These are phyloP conservation scores for Loripinus fragilis DNA, from an alignment of 2,888 invertebrate genomes.

Conservation along the genomic window DNA sequence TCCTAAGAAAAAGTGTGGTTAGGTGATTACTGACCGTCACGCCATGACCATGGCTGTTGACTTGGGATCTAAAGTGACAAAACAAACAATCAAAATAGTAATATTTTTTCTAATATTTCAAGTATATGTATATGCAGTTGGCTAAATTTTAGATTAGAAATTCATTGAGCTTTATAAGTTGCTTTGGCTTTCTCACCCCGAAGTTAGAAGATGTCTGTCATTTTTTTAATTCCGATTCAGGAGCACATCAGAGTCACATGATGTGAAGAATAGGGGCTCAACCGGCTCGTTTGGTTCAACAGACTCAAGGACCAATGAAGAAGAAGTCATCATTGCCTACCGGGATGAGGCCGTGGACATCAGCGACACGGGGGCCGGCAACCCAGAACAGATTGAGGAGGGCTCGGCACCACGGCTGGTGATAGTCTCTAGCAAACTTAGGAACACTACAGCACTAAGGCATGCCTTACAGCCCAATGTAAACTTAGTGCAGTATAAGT, in stretches of 20 bases:
- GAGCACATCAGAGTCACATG: slow-evolving; percentile 40
- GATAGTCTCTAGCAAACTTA: slow-evolving; percentile 82
- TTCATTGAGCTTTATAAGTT: no score
- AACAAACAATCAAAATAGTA: no score
- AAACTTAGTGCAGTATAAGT: slow-evolving; percentile 81
- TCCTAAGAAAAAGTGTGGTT: no score
- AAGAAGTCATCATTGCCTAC: slow-evolving; percentile 60
- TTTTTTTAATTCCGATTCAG: not conserved
- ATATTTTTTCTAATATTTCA: no score
- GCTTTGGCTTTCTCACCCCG: no score
- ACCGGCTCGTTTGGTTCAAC: slow-evolving; percentile 54
- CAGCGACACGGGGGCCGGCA: slow-evolving; percentile 57
- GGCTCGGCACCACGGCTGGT: slow-evolving; percentile 73
- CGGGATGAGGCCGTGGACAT: slow-evolving; percentile 64
- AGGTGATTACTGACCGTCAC: no score
- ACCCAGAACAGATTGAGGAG: slow-evolving; percentile 9
- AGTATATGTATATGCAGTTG: no score
- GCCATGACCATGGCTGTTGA: no score
- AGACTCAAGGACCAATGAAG: slow-evolving; percentile 53
- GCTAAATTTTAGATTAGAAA: no score
- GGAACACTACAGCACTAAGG: slow-evolving; percentile 78
- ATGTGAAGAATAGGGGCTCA: slow-evolving; percentile 46
- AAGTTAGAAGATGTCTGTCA: no score
- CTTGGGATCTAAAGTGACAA: no score
- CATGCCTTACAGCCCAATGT: slow-evolving; percentile 79